A percentile compares a stretch with the other conserved stretches of the same genome.
These are phyloP conservation scores for Ianthella basta DNA, from an alignment of 37 sponge, comb jelly and placozoan species.

Conservation along the genomic window DNA sequence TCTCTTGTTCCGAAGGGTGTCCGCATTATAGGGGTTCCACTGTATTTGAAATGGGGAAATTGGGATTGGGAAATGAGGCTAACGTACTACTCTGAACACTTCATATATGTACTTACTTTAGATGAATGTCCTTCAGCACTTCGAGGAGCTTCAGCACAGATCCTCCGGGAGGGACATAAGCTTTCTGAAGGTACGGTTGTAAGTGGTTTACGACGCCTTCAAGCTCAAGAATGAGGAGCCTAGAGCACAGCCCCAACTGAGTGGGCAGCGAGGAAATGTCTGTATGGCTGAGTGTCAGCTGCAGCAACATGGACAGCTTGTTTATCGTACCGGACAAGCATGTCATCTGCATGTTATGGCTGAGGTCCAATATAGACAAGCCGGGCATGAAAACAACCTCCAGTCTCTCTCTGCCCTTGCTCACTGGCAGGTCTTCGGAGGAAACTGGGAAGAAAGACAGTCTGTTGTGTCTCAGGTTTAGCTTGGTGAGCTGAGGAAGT, in stretches of 20 bases:
- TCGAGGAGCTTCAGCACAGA: slow-evolving; percentile 40
- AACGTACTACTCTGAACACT: too few relatives aligned
- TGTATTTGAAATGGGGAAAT: too few relatives aligned
- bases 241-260: slow-evolving; percentile 49
- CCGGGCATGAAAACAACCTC: slow-evolving; percentile 41
- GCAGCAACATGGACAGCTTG: slow-evolving; percentile 49
- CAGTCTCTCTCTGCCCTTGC: background rate
- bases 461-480: slow-evolving; percentile 52
- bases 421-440: background rate
- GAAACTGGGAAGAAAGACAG: slow-evolving; percentile 34
- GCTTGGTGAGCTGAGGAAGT: slow-evolving; percentile 52
- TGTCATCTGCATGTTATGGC: slow-evolving; percentile 28
- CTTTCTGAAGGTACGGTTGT: slow-evolving; percentile 24
- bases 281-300: slow-evolving; percentile 48
- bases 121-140: slow-evolving; percentile 58
- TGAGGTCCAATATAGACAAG: slow-evolving; percentile 58
- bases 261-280: slow-evolving; percentile 52
- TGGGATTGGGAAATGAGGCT: too few relatives aligned
- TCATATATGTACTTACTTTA: slow-evolving; percentile 62
- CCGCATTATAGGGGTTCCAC: too few relatives aligned
- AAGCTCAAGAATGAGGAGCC: slow-evolving; percentile 46
- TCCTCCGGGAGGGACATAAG: background rate
- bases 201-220: slow-evolving; percentile 54
- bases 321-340: slow-evolving; percentile 48
- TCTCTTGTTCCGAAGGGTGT: too few relatives aligned